These are phyloP conservation scores for Dysdera silvatica DNA, from an alignment of 1,140 invertebrate species.

Conservation along the genomic window DNA sequence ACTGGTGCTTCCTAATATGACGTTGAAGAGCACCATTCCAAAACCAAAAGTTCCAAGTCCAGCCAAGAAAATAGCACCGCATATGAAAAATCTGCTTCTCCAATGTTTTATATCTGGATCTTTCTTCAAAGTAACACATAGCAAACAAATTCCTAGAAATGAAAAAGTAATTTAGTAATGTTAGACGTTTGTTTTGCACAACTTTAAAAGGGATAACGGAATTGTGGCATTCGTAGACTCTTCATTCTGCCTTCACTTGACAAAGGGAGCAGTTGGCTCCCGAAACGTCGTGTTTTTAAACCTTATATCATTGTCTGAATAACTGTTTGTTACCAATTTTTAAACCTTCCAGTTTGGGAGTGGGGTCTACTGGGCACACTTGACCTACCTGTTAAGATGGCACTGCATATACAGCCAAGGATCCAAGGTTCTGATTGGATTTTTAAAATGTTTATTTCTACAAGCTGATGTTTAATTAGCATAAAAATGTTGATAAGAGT, in stretches of 20 bases:
- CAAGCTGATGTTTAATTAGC: too few species aligned
- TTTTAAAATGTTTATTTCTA: too few species aligned
- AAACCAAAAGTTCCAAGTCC: constrained; percentile 15
- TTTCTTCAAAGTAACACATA: constrained; percentile 47
- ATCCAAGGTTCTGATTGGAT: too few species aligned
- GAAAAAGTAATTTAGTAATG: constrained; percentile 7
- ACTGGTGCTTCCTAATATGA: background rate
- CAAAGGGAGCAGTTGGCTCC: too few species aligned
- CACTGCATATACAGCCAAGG: too few species aligned
- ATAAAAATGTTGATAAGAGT: too few species aligned
- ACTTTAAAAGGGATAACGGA: background rate
- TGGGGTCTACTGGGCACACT: background rate
- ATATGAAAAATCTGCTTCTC: constrained; percentile 41
- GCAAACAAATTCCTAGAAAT: constrained; percentile 51
- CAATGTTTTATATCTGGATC: constrained; percentile 44
- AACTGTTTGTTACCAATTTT: background rate
- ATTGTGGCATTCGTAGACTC: background rate
- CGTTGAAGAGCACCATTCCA: constrained; percentile 16
- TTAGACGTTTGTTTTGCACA: background rate
- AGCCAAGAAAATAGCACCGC: background rate
- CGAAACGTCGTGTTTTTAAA: too few species aligned
- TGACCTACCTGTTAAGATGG: too few species aligned
- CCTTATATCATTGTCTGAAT: background rate
- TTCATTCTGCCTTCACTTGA: too few species aligned
- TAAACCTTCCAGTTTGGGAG: background rate